These are phyloP conservation scores for Zenarchopterus dispar DNA, from an alignment of 2,797 vertebrate genomes.

Conservation along the genomic window DNA sequence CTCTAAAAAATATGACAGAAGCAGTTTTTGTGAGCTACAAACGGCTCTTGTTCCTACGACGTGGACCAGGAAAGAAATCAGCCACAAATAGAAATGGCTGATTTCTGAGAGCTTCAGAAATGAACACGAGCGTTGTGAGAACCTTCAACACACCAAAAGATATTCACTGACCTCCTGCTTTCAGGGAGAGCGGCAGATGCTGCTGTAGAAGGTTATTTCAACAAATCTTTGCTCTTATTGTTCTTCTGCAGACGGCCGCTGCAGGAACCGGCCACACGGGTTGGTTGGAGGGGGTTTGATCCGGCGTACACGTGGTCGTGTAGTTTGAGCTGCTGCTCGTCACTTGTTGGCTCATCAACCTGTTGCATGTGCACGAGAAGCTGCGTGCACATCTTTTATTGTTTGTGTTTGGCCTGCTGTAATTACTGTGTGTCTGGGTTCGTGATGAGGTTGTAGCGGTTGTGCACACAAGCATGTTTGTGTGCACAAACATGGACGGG, in stretches of 20 bases:
- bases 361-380: conserved; percentile 10
- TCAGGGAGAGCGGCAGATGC: no score
- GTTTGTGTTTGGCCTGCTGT: conserved; percentile 11
- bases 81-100: no score
- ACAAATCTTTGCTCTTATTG: background rate
- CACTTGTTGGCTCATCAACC: conserved; percentile 31
- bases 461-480: conserved; percentile 4
- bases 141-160: no score
- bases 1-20: no score
- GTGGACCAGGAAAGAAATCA: no score
- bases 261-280: background rate
- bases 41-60: no score
- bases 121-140: no score
- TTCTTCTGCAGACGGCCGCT: background rate
- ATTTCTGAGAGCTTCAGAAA: no score
- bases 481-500: conserved; percentile 15
- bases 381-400: conserved; percentile 1
- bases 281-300: conserved; percentile 32
- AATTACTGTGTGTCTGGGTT: conserved; percentile 9
- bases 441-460: conserved; percentile 13
- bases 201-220: background rate
- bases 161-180: no score
- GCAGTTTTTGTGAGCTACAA: no score
- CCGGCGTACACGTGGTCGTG: conserved; percentile 42
- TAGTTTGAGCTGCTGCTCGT: conserved; percentile 40